Evolutionary conservation across 2,797 vertebrate species (phyloP), one percentile per base, ranked within the genome.

Genomic region (Kryptopterus vitreolus): DNA sequence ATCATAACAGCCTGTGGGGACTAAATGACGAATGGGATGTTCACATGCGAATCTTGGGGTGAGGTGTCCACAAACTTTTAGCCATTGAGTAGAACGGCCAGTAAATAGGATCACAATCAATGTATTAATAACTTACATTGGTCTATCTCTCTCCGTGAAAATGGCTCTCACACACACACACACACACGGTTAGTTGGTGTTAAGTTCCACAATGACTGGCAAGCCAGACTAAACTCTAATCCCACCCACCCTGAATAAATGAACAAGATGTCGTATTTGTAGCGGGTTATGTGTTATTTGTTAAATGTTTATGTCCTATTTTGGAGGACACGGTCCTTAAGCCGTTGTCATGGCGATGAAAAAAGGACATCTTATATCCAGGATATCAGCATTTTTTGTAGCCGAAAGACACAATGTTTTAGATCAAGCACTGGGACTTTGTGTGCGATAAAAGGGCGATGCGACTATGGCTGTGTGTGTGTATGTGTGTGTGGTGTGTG

Each of bases 401-500:
- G 33, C 18, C 33, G 55, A 59, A 59, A 29, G 35, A 46, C 2
- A 6, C 4, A 0, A 43, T 46, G 55, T 59, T 59, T 35, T 10
- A 13, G 53, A 58, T 43, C 55, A 74, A 55, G 46, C 71, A 43
- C n/a, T 43, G 33, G 16, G 53, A 59, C 35, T 8, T 31, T 59
- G 35, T 59, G 33, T 59, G 53, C 58, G 53, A 74, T 59, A 74
- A 74, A 74, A 74, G 35, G 38, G 53, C 72, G 43, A 24, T 29
- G 72, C 46, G 15, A 26, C 55, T 59, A 15, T 33, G 71, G 35
- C 43, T 76, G 74, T 75, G 55, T 72, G 70, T 71, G 65, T 69
- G 68, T 50, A 26, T 71, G 68, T 59, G 31, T 76, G 57, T 26
- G 31, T 62, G 58, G 71, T 76, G 52, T 77, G 75, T 77, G 35